These are phyloP conservation scores for Euzophera pinguis DNA, from an alignment of 2,888 invertebrate genomes.

Conservation along the genomic window DNA sequence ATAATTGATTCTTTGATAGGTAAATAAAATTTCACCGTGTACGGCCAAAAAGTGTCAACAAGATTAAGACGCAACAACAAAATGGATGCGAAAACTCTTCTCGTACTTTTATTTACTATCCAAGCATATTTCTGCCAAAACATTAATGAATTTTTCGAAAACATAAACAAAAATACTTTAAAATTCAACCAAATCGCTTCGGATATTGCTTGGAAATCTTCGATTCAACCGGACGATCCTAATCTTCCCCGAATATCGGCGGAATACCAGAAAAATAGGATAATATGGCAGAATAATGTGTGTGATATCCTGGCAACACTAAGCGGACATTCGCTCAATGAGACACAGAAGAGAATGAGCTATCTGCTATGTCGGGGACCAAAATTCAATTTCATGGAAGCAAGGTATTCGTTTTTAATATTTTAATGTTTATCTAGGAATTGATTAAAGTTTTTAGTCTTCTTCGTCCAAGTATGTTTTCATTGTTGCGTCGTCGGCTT, in stretches of 20 bases:
- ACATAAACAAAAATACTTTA: conserved; percentile 46
- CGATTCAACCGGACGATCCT: conserved; percentile 43
- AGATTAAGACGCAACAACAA: not conserved
- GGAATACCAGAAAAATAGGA: conserved; percentile 41
- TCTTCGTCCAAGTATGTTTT: no score
- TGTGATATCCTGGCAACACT: conserved; percentile 45
- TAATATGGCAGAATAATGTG: conserved; percentile 48
- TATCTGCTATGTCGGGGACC: conserved; percentile 83
- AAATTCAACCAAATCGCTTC: conserved; percentile 54
- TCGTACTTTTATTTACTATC: not conserved
- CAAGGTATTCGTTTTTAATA: conserved; percentile 61
- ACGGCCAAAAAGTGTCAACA: not conserved
- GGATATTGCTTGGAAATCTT: conserved; percentile 59
- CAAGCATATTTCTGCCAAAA: conserved; percentile 25
- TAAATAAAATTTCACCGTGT: no score
- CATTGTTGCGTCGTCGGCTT: no score
- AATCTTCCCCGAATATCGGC: conserved; percentile 37
- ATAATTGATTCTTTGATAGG: no score
- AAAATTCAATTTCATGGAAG: conserved; percentile 73
- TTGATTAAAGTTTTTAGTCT: no score
- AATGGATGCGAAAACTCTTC: not conserved
- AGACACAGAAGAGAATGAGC: conserved; percentile 70
- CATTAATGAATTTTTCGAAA: conserved; percentile 40
- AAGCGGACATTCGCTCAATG: conserved; percentile 40
- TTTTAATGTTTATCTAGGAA: no score